Evolutionary conservation across 2,888 invertebrate species (phyloP).

Genomic region (Melanotus villosus): DNA sequence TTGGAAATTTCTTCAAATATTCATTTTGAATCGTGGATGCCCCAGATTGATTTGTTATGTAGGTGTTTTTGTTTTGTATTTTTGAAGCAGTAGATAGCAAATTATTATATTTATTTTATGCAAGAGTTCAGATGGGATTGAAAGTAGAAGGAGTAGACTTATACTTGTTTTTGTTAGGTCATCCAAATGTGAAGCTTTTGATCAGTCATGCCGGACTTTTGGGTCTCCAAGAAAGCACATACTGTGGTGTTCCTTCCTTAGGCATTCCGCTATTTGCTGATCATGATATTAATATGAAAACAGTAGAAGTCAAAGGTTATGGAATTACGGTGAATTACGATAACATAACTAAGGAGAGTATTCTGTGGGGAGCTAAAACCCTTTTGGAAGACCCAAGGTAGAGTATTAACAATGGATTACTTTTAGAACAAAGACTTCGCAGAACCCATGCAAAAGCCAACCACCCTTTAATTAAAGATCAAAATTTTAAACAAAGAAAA

Average conservation of each 20-base stretch:
- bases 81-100: too few species aligned
- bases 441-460: too few species aligned
- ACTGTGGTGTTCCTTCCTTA: constrained; percentile 62
- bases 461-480: too few species aligned
- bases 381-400: constrained; percentile 68
- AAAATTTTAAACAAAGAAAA: too few species aligned
- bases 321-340: constrained; percentile 62
- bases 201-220: constrained; percentile 70
- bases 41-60: constrained; percentile 72
- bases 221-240: constrained; percentile 66
- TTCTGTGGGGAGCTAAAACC: constrained; percentile 55
- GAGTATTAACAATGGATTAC: too few species aligned
- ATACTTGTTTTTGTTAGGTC: constrained; percentile 56
- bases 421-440: too few species aligned
- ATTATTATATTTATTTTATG: too few species aligned
- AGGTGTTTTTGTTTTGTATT: constrained; percentile 58
- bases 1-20: constrained; percentile 68
- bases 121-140: background rate
- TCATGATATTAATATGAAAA: constrained; percentile 70
- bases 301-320: constrained; percentile 70
- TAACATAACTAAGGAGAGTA: constrained; percentile 51
- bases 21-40: constrained; percentile 71
- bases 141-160: background rate
- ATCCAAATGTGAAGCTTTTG: constrained; percentile 66
- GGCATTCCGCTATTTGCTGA: constrained; percentile 62